Evolutionary conservation across 2,113 vertebrate genomes (phyloP), one percentile per base, ranked within the genome.

Genomic region (Chauna torquata): DNA sequence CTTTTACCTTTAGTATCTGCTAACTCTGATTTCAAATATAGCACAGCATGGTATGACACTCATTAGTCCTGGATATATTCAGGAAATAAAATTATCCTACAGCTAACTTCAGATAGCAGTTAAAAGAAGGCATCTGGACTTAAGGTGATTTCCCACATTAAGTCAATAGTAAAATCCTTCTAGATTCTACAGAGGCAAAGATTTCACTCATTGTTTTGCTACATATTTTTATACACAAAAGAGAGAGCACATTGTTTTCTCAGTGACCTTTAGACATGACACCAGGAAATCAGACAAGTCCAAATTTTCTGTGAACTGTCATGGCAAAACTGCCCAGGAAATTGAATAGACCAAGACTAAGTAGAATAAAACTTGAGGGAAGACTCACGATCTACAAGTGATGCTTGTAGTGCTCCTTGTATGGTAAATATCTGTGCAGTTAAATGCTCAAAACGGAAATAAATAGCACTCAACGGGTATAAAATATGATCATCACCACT

Each of bases 391-490:
- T 28, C n/a, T 92, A 49, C 8, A 74, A 15, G 16, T 80, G 27
- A 57, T 71, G 55, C 11, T 88, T 66, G 15, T 28, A 94, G 47
- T 66, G 36, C 25, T 92, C 45, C 47, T 12, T 70, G 58, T 82
- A 65, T 11, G 86, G 52, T 68, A 94, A 95, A 88, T 16, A 90
- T 32, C 36, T 80, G 28, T 24, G 27, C 11, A 87, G 30, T 47
- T 81, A 94, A 96, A 62, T 20, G 42, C 54, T 96, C 47, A 74
- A 64, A 68, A 44, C 61, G 19, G 70, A 96, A 96, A 92, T 80
- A 95, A 92, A 89, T 82, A 8, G 3, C 36, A 81, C 14, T 88
- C 34, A 83, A 12, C 82, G 44, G 62, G 89, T 86, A 72, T 83
- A 82, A 97, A 94, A 88, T 82, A 70, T 19, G 7, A 90, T 93